phyloP scores from a whole-genome alignment of 2,113 vertebrate genomes.

The Corvus moneduloides region DNA sequence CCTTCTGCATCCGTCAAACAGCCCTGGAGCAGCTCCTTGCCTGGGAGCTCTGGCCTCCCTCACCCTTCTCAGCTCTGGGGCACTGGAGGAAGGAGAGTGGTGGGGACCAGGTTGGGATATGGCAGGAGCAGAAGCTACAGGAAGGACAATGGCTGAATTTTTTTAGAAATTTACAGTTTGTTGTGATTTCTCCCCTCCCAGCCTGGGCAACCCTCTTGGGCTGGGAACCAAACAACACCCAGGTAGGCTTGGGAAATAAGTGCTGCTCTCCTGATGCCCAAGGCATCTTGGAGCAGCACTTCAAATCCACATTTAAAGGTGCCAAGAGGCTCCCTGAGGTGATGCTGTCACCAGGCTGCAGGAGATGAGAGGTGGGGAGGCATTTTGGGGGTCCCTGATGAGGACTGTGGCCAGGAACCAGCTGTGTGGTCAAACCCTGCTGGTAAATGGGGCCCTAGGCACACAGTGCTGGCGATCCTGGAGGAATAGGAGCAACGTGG shows the following conservation, averaged over 20 bases:
- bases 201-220: not conserved
- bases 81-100: not conserved
- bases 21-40: not conserved
- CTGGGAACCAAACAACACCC: not conserved
- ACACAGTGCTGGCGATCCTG: not conserved
- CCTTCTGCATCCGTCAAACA: not conserved
- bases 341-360: not conserved
- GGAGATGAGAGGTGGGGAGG: not conserved
- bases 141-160: not conserved
- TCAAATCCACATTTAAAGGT: not conserved
- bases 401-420: not conserved
- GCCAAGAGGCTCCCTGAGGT: not conserved
- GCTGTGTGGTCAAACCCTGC: not conserved
- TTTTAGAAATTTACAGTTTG: not conserved
- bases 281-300: not conserved
- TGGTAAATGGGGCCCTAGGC: too few relatives aligned
- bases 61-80: not conserved
- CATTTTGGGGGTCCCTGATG: rapidly evolving
- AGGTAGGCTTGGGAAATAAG: not conserved
- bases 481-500: not conserved
- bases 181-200: not conserved
- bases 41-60: not conserved
- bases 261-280: not conserved
- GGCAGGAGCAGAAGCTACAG: not conserved
- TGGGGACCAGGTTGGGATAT: not conserved